Conservation (phyloP, 2,113 vertebrate genomes). For the Gopherus evgoodei region DNA sequence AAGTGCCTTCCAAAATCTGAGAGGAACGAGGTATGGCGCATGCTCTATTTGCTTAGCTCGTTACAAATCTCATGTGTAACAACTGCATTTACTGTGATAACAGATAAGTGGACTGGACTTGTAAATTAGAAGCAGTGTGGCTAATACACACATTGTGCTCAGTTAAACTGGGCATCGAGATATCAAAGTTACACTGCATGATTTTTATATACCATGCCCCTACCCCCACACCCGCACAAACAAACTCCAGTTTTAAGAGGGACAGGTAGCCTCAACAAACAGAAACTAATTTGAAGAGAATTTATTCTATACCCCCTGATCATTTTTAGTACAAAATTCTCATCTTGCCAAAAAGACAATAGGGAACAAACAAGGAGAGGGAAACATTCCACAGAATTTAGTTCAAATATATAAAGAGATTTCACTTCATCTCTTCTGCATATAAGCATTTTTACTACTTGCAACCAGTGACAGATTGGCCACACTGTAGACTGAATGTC, state of each 20-base stretch:
- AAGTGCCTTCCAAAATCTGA: no score
- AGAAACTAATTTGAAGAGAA: background rate
- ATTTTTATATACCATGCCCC: background rate
- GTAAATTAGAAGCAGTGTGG: background rate
- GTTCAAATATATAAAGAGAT: background rate
- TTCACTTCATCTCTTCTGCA: background rate
- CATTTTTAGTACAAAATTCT: background rate
- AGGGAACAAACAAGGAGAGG: background rate
- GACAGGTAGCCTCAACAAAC: background rate
- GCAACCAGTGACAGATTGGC: background rate
- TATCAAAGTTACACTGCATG: background rate
- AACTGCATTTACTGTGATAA: background rate
- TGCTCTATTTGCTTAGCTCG: slow-evolving; percentile 58
- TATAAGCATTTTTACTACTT: background rate
- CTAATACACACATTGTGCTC: background rate
- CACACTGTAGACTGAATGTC: background rate
- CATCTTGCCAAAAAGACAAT: background rate
- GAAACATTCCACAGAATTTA: background rate
- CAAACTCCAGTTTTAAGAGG: background rate
- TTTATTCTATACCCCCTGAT: background rate
- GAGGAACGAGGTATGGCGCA: no score
- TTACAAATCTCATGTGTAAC: background rate
- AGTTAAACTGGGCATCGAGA: background rate
- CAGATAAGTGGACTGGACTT: background rate
- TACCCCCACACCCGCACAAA: no score